Conservation (phyloP, 2,113 vertebrate genomes). For the Buteo buteo region DNA sequence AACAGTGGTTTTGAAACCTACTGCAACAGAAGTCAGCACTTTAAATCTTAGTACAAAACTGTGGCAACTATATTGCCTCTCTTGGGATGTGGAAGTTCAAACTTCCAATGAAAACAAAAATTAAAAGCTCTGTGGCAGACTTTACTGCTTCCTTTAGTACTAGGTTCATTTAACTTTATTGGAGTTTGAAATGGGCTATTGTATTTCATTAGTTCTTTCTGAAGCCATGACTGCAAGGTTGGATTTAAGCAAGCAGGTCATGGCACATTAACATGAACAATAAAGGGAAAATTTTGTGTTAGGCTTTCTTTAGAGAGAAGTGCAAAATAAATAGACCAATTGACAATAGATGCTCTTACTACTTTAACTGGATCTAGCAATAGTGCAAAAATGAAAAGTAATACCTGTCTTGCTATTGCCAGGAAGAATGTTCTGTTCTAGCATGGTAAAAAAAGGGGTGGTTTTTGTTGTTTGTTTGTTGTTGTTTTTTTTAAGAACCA, state of each 20-base stretch:
- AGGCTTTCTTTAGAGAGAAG: neutral
- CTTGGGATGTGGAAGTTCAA: neutral
- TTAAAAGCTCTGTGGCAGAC: neutral
- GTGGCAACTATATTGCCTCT: neutral
- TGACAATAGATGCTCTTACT: neutral
- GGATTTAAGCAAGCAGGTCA: neutral
- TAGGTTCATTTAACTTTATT: neutral
- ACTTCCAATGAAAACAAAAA: neutral
- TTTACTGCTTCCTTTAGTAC: neutral
- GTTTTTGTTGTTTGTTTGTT: no score
- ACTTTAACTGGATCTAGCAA: neutral
- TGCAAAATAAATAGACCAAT: neutral
- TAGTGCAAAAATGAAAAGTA: neutral
- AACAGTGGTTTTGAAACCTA: neutral
- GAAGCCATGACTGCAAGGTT: neutral
- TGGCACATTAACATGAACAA: neutral
- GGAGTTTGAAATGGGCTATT: neutral
- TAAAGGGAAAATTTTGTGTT: neutral
- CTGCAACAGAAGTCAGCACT: neutral
- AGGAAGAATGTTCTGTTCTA: neutral
- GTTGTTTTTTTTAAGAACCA: neutral
- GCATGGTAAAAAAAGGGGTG: neutral
- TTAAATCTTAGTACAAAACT: neutral
- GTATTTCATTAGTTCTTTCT: neutral
- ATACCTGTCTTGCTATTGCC: neutral